These are phyloP conservation scores for Geophilus truncorum DNA, from an alignment of 2,888 invertebrate genomes.

Conservation along the genomic window DNA sequence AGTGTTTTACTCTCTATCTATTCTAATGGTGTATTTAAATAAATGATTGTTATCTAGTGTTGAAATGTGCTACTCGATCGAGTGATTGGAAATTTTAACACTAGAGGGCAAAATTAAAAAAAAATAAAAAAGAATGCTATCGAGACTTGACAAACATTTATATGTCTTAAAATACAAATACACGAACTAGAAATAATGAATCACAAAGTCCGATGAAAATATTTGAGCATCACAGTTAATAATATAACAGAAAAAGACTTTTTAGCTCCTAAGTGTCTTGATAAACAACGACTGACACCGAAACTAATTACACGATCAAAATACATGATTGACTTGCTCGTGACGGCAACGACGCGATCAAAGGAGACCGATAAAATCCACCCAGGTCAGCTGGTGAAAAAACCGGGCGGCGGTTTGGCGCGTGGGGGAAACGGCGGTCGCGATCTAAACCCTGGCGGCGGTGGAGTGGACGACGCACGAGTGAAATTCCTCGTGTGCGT, in stretches of 20 bases:
- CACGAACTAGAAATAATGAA: neutral
- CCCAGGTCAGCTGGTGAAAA: slow-evolving; percentile 15
- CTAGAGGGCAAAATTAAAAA: too few relatives aligned
- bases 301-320: neutral
- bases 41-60: too few relatives aligned
- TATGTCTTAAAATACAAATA: neutral
- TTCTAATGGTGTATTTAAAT: too few relatives aligned
- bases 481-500: neutral
- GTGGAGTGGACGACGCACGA: neutral
- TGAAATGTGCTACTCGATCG: too few relatives aligned
- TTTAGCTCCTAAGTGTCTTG: neutral
- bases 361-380: neutral
- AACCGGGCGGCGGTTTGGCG: slow-evolving; percentile 5
- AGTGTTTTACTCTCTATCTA: too few relatives aligned
- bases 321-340: neutral
- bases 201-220: slow-evolving; percentile 1
- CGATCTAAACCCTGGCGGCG: slow-evolving; percentile 2
- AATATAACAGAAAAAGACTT: neutral
- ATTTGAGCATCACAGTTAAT: slow-evolving; percentile 3
- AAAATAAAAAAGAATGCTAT: too few relatives aligned
- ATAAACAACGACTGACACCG: neutral
- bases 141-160: neutral
- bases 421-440: slow-evolving; percentile 1
- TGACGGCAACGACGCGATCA: neutral
- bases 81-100: too few relatives aligned